Base-by-base conservation (phyloP, 2,797 vertebrate genomes). In the Mus caroli region DNA sequence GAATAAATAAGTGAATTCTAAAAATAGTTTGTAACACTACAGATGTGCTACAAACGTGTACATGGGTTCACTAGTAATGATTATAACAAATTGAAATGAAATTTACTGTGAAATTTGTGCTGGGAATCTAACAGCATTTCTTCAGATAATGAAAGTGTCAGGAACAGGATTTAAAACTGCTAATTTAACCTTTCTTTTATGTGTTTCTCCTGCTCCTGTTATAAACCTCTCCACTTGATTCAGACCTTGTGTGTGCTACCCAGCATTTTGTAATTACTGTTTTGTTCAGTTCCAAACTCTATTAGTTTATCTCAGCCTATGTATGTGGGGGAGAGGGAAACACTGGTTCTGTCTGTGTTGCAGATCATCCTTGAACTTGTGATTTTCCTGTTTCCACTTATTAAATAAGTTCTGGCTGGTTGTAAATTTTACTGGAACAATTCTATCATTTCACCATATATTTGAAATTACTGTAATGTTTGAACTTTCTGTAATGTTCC, bases 31-130 rank as follows among this genome's bases (percentile, higher is more conserved):
- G 5, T 43, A 75, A 84, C 54, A 67, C 22, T 82, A 76, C 0
- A n/a, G 31, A 50, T 64, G 22, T 64, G 20, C n/a, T 84, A 28
- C 62, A 40, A 43, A 6, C 8, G 1, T 76, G 13, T 60, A 1
- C 50, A 20, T 64, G 37, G 56, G 6, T 82, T 26, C 40, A 64
- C 28, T 86, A 88, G 15, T 40, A 46, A 88, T 90, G n/a, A 78
- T 88, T 94, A 90, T 3, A 83, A 31, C 52, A 90, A 88, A 64
- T 11, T 88, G 73, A 96, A 97, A 86, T 69, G 69, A 96, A 96
- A 85, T 75, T 89, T 78, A 12, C 7, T 76, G 50, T 85, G 40
- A 95, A 92, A 91, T 43, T 85, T 95, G 86, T 79, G 34, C 80
- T 82, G 73, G 60, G 24, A 92, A n/a, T 91, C 85, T 95, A 86